phyloP scores from a whole-genome alignment of 2,888 invertebrate genomes.

The Phymatocera aterrima region DNA sequence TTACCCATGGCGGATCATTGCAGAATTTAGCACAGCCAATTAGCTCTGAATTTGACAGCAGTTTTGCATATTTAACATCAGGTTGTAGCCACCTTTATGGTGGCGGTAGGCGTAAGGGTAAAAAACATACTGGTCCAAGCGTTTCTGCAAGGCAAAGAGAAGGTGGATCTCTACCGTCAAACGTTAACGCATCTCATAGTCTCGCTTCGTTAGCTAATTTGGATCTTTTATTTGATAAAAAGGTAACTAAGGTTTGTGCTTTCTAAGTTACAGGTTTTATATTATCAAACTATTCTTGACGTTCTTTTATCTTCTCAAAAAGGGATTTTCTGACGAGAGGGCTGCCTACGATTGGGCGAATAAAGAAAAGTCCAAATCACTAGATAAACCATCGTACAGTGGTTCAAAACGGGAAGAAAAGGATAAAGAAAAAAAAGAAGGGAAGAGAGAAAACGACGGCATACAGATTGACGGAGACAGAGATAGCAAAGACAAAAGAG shows the following conservation, averaged over 20 bases:
- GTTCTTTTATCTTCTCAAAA: constrained; percentile 53
- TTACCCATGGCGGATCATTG: constrained; percentile 78
- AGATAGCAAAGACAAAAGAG: constrained; percentile 30
- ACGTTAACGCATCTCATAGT: constrained; percentile 76
- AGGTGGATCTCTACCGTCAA: constrained; percentile 80
- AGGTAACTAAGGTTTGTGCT: constrained; percentile 57
- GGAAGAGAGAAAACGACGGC: constrained; percentile 55
- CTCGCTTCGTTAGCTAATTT: constrained; percentile 69
- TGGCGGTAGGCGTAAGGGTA: constrained; percentile 67
- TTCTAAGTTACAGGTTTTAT: background rate
- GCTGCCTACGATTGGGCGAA: constrained; percentile 69
- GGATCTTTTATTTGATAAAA: constrained; percentile 70
- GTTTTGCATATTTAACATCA: constrained; percentile 68
- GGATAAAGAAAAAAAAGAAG: constrained; percentile 68
- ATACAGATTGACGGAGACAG: constrained; percentile 54
- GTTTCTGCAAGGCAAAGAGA: constrained; percentile 79
- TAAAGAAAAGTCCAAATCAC: constrained; percentile 71
- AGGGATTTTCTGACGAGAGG: constrained; percentile 69
- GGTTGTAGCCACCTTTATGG: constrained; percentile 70
- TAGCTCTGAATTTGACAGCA: constrained; percentile 70
- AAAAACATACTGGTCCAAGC: constrained; percentile 67
- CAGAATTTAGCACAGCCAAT: constrained; percentile 78
- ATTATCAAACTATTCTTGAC: background rate
- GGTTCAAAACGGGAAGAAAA: constrained; percentile 67
- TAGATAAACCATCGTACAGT: constrained; percentile 68